Conservation (phyloP, 2,888 invertebrate genomes). For the Fissipunctia ypsillon region DNA sequence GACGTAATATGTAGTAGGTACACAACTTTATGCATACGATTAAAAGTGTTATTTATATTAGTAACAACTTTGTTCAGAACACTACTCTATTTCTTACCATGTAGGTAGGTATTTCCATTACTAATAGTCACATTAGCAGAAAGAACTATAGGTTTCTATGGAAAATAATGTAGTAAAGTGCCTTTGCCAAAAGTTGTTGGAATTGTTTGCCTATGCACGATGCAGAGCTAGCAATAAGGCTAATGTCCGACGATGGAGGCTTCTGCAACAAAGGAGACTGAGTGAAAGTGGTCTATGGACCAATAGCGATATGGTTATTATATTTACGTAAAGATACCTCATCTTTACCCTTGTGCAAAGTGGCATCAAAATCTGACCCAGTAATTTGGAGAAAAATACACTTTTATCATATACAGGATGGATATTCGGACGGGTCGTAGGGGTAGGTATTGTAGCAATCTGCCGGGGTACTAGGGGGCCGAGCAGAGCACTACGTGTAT, state of each 20-base stretch:
- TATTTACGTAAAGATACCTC: too few species aligned
- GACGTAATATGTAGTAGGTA: conserved; percentile 8
- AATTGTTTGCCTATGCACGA: background rate
- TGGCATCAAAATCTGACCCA: too few species aligned
- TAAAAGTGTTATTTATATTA: conserved; percentile 26
- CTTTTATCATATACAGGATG: too few species aligned
- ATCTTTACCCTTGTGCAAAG: too few species aligned
- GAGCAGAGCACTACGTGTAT: too few species aligned
- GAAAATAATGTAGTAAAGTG: background rate
- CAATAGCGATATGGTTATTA: too few species aligned
- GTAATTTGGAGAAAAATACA: too few species aligned
- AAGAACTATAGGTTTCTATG: background rate
- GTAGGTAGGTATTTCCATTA: background rate
- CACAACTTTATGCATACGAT: conserved; percentile 29
- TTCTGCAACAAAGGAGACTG: conserved; percentile 15
- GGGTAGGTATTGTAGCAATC: too few species aligned
- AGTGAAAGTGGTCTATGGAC: too few species aligned
- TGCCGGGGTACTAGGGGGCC: too few species aligned
- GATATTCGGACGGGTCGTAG: too few species aligned
- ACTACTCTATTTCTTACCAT: background rate
- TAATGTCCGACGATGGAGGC: background rate
- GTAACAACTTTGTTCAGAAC: background rate
- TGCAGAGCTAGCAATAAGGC: conserved; percentile 3
- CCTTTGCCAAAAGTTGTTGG: background rate
- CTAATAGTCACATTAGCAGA: too few species aligned